Percentiles rank a stretch among this genome's conserved stretches.
Conservation (phyloP, 2,113 vertebrate species). For the Philantomba maxwellii region DNA sequence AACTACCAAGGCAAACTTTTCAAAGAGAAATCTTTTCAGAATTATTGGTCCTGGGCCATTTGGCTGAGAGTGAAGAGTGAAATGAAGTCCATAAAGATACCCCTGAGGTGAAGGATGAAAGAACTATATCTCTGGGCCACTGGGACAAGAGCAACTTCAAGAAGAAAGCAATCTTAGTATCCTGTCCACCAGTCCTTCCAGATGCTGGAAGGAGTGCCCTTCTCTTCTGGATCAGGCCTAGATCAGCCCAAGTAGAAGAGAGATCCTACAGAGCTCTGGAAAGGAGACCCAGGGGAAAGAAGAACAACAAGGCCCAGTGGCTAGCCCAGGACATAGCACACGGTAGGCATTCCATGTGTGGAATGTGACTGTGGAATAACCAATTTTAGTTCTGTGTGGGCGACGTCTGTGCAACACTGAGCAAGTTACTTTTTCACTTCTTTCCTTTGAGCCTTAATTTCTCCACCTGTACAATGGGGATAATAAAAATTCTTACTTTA, state of each 20-base stretch:
- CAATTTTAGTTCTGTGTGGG: neutral
- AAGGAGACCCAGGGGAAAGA: neutral
- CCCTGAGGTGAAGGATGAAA: neutral
- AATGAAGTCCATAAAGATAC: neutral
- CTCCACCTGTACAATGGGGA: neutral
- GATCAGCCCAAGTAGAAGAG: neutral
- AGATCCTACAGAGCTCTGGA: neutral
- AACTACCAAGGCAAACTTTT: neutral
- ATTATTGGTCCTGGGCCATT: neutral
- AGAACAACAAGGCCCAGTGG: neutral
- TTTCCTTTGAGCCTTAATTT: neutral
- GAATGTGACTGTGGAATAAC: neutral
- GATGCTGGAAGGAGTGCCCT: neutral
- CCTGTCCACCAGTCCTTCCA: too few relatives aligned
- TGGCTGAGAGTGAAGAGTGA: neutral
- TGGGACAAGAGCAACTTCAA: neutral
- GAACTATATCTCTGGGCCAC: neutral
- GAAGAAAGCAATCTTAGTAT: neutral
- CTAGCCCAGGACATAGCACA: neutral
- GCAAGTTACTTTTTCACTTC: neutral
- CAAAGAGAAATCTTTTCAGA: neutral
- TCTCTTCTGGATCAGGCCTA: neutral
- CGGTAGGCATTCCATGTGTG: accelerated
- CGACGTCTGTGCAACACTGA: neutral
- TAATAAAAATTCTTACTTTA: neutral